Evolutionary conservation across 2,797 vertebrate species (phyloP), one percentile per base, ranked within the genome.

Genomic region (Cygnus olor): DNA sequence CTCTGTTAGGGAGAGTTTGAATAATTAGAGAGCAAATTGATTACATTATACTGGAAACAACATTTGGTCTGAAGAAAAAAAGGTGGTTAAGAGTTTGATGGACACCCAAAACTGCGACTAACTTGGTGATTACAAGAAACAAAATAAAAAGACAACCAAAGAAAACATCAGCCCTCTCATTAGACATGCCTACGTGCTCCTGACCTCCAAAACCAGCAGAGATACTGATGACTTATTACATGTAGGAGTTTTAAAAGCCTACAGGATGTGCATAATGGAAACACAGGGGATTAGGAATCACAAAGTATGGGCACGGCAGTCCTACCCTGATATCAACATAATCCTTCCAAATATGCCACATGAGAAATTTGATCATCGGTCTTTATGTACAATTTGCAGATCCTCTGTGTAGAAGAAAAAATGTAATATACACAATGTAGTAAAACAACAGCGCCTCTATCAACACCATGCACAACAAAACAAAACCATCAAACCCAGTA

Each of bases 351-450:
- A 61, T 47, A 83, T 4, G 9, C 34, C 65, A 58, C 11, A 10
- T 32, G 87, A 87, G 32, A 80, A 82, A 87, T 14, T 45, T 9
- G 54, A 49, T 32, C 4, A 74, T 54, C 32, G 25, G 11, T 32
- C 69, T 85, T 74, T 49, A 80, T 2, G 6, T 25, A 58, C 2
- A 7, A 44, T 61, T 68, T 40, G 10, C n/a, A 78, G 40, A 80
- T 74, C 34, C 45, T 74, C 71, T 70, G 36, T 14, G 30, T 25
- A 71, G 53, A 88, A 81, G 12, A 14, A 51, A 82, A 80, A 77
- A 0, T 2, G 4, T 32, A 91, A 56, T 8, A 68, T 2, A 3
- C 42, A 79, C 15, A 3, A 3, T 2, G 10, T 27, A n/a, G 4
- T 66, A 45, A 90, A 82, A 36, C 45, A 89, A 61, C 1, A 0